Evolutionary conservation across 2,113 vertebrate species (phyloP), one percentile per base, ranked within the genome.

Genomic region (Ammodytes marinus): DNA sequence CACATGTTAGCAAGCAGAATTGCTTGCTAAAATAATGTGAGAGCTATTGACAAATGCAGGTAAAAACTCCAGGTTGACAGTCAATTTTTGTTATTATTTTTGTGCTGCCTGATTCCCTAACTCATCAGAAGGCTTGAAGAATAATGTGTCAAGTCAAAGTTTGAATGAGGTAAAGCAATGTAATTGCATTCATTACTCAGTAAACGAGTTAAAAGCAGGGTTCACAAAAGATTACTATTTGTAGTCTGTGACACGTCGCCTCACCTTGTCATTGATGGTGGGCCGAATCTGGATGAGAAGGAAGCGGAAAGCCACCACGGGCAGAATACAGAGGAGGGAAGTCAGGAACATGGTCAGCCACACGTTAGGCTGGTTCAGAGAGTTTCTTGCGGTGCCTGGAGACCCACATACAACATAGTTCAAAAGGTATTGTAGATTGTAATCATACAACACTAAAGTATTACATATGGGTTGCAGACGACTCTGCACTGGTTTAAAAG

Each of bases 341-440:
- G 96, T 95, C 81, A 99, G 96, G 78, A 96, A 84, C 50, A 99
- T 89, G 57, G 95, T 96, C 69, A 99, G 92, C 97, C 97, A 99
- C 73, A 97, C 90, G 0, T 94, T 97, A 0, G 97, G 97, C 86
- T 97, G 96, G 84, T 86, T 96, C 70, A 99, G 89, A 12, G 95
- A 96, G 91, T 98, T 99, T 68, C 96, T 95, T 47, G 96, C 96
- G 0, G 97, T 95, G 39, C 98, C 98, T 99, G 93, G 61, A 74
- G 19, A n/a, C 15, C 17, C 54, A 55, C 55, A 70, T 63, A 19
- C 35, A 70, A 70, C n/a, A 64, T 0, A 17, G 63, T 46, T 27
- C 1, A 5, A 69, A 45, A 27, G 3, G 6, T 27, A 27, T 27
- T 27, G 2, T 40, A 15, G 45, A 5, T 59, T 40, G 45, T 49